Evolutionary conservation across 2,113 vertebrate species (phyloP).

Genomic region (Eidolon helvum): DNA sequence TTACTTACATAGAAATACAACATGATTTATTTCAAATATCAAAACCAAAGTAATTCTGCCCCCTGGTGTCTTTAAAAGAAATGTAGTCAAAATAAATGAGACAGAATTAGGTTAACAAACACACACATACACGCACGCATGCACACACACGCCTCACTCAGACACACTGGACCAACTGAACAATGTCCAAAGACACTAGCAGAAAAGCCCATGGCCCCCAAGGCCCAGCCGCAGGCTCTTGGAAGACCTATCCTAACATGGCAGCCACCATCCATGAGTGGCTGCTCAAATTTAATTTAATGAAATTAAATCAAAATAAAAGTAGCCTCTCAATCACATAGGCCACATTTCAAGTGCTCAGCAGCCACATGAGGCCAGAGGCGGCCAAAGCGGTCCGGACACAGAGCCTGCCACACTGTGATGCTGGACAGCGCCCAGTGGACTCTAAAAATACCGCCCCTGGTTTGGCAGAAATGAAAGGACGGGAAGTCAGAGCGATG

Average conservation of each 20-base stretch:
- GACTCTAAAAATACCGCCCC: accelerated
- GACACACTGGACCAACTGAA: not conserved
- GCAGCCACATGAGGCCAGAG: accelerated
- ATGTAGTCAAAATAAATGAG: not conserved
- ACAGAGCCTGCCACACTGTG: accelerated
- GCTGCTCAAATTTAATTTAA: not conserved
- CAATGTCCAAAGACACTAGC: accelerated
- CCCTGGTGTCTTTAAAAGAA: slow-evolving; percentile 38
- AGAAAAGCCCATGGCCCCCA: not conserved
- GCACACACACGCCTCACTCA: not conserved
- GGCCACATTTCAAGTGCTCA: not conserved
- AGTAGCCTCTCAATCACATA: not conserved
- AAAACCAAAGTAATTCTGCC: slow-evolving; percentile 23
- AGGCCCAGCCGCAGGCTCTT: not conserved
- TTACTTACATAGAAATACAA: not conserved
- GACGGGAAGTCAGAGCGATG: too few relatives aligned
- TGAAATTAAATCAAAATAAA: not conserved
- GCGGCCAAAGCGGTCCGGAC: accelerated
- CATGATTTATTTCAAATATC: not conserved
- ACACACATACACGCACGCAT: not conserved
- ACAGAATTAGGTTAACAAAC: accelerated
- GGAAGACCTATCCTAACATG: accelerated
- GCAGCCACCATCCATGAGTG: accelerated
- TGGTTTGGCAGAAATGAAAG: not conserved
- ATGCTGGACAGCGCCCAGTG: accelerated